Evolutionary conservation across 2,797 vertebrate genomes (phyloP).

Genomic region (Geotrypetes seraphini): DNA sequence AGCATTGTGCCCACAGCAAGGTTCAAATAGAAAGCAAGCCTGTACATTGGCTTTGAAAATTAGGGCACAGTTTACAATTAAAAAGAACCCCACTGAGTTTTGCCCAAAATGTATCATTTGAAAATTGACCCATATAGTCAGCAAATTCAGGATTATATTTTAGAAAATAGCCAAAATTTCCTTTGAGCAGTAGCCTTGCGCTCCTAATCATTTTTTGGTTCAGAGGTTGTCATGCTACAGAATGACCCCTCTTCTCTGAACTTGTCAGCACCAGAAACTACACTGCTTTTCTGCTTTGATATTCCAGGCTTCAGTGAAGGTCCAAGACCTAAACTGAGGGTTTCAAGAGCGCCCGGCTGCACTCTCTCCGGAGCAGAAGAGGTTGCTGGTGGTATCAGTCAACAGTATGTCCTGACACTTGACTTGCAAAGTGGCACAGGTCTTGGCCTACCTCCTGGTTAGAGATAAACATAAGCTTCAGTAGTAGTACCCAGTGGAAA

Average conservation of each 20-base stretch:
- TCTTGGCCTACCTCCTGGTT: conserved; percentile 46
- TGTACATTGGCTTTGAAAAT: no score
- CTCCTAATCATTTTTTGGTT: conserved; percentile 25
- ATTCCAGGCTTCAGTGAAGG: conserved; percentile 30
- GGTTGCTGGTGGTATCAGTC: conserved; percentile 46
- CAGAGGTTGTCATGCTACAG: conserved; percentile 39
- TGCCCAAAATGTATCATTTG: no score
- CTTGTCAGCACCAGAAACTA: conserved; percentile 46
- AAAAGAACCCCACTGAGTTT: no score
- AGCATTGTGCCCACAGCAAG: no score
- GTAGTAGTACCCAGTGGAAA: no score
- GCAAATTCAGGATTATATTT: no score
- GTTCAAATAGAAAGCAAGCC: no score
- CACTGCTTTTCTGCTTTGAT: conserved; percentile 36
- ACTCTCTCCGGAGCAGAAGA: conserved; percentile 46
- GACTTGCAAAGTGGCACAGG: conserved; percentile 56
- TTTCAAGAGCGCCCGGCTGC: conserved; percentile 39
- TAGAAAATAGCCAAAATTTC: no score
- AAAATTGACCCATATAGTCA: no score
- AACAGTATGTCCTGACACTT: conserved; percentile 58
- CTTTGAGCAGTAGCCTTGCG: no score
- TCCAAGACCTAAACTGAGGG: conserved; percentile 45
- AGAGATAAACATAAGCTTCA: conserved; percentile 30
- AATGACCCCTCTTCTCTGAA: conserved; percentile 38
- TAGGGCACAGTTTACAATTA: no score